Evolutionary conservation across 1,140 invertebrate genomes (phyloP).

Genomic region (Micrasema longulum): DNA sequence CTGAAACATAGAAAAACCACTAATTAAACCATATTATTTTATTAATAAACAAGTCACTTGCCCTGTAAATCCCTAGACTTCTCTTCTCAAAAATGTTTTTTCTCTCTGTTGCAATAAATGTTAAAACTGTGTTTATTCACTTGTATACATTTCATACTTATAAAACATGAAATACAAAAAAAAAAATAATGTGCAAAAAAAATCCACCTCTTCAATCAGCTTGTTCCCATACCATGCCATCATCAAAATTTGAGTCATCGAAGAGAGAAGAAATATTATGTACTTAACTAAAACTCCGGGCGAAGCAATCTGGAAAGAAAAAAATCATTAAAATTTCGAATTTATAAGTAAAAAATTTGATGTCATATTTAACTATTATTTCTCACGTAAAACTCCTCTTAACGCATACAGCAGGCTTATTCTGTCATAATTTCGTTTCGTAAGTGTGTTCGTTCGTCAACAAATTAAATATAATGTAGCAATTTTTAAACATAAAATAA

Average conservation of each 20-base stretch:
- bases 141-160: too few relatives aligned
- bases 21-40: not conserved
- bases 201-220: slow-evolving; percentile 39
- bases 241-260: slow-evolving; percentile 45
- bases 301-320: slow-evolving; percentile 7
- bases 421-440: too few relatives aligned
- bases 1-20: not conserved
- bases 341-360: too few relatives aligned
- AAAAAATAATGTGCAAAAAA: not conserved
- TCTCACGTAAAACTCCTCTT: too few relatives aligned
- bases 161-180: not conserved
- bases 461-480: too few relatives aligned
- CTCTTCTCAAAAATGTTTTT: too few relatives aligned
- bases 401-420: too few relatives aligned
- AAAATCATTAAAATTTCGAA: too few relatives aligned
- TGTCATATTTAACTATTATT: too few relatives aligned
- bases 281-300: slow-evolving; percentile 43
- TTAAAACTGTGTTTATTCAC: slow-evolving; percentile 1
- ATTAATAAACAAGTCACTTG: not conserved
- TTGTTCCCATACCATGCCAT: slow-evolving; percentile 50
- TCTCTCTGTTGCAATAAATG: too few relatives aligned
- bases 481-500: too few relatives aligned
- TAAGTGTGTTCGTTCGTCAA: too few relatives aligned
- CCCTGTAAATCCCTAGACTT: not conserved
- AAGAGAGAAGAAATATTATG: slow-evolving; percentile 43